Evolutionary conservation across 2,888 invertebrate genomes (phyloP).

Genomic region (Syrista parreyssii): DNA sequence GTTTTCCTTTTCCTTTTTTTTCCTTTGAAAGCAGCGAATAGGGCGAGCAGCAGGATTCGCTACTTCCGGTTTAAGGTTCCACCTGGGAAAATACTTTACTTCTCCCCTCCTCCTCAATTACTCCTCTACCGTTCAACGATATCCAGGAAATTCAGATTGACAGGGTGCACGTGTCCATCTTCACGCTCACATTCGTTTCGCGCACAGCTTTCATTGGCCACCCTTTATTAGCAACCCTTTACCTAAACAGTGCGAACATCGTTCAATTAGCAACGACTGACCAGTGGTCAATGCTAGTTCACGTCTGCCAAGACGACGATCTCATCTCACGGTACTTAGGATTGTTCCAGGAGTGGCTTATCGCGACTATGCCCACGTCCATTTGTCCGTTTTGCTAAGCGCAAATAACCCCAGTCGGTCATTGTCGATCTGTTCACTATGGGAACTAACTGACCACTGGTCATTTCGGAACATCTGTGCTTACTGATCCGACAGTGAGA

Average conservation of each 20-base stretch:
- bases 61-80: slow-evolving; percentile 42
- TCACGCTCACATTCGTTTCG: slow-evolving; percentile 10
- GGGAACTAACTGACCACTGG: slow-evolving; percentile 58
- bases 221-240: slow-evolving; percentile 12
- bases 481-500: slow-evolving; percentile 42
- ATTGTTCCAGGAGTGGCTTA: slow-evolving; percentile 54
- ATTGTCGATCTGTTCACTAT: slow-evolving; percentile 30
- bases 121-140: slow-evolving; percentile 19
- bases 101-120: background rate
- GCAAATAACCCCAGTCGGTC: slow-evolving; percentile 41
- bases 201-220: background rate
- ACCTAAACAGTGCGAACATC: slow-evolving; percentile 9
- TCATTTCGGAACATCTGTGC: slow-evolving; percentile 39
- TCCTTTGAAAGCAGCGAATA: background rate
- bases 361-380: slow-evolving; percentile 42
- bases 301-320: slow-evolving; percentile 31
- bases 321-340: slow-evolving; percentile 58
- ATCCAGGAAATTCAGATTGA: slow-evolving; percentile 50
- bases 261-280: slow-evolving; percentile 32
- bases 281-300: slow-evolving; percentile 29
- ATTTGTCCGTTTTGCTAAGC: slow-evolving; percentile 33
- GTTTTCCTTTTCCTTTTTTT: background rate
- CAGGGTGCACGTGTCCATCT: slow-evolving; percentile 45
- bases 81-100: slow-evolving; percentile 32
- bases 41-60: background rate